Percentiles rank a stretch among this genome's conserved stretches.
These are phyloP conservation scores for Pseudorectes ferrugineus DNA, from an alignment of 2,113 vertebrate genomes.

Conservation along the genomic window DNA sequence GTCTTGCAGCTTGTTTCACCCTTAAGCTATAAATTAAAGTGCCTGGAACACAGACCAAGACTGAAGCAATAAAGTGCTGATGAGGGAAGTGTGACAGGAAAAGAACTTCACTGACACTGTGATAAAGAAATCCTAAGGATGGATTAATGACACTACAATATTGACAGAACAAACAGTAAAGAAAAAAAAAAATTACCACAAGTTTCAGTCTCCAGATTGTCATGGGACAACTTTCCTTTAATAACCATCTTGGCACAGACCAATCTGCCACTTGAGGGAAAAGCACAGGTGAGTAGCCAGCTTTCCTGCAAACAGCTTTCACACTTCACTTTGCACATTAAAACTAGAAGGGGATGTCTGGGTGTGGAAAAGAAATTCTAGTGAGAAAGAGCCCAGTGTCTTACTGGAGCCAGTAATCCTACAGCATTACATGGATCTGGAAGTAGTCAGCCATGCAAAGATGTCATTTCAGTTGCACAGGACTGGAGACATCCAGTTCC, in stretches of 20 bases:
- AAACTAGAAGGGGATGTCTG: not conserved
- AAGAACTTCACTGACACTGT: not conserved
- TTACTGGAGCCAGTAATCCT: not conserved
- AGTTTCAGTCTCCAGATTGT: conserved; percentile 28
- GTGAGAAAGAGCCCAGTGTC: not conserved
- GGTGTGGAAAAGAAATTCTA: not conserved
- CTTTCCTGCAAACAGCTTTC: not conserved
- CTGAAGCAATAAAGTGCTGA: conserved; percentile 70
- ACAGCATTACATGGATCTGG: not conserved
- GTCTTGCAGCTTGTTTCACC: not conserved
- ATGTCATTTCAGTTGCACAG: not conserved
- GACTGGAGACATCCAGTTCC: not conserved
- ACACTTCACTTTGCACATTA: not conserved
- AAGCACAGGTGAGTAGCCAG: not conserved
- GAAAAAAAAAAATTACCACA: not conserved
- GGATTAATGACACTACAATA: not conserved
- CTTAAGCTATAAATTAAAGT: conserved; percentile 24
- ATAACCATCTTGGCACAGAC: not conserved
- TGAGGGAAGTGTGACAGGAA: not conserved
- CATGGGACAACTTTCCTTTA: conserved; percentile 23
- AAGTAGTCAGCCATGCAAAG: not conserved
- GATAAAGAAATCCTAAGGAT: not conserved
- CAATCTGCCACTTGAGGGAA: not conserved
- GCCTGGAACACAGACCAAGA: conserved; percentile 29
- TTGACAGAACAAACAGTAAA: not conserved